These are phyloP conservation scores for Tachina lurida DNA, from an alignment of 2,888 invertebrate genomes.

Conservation along the genomic window DNA sequence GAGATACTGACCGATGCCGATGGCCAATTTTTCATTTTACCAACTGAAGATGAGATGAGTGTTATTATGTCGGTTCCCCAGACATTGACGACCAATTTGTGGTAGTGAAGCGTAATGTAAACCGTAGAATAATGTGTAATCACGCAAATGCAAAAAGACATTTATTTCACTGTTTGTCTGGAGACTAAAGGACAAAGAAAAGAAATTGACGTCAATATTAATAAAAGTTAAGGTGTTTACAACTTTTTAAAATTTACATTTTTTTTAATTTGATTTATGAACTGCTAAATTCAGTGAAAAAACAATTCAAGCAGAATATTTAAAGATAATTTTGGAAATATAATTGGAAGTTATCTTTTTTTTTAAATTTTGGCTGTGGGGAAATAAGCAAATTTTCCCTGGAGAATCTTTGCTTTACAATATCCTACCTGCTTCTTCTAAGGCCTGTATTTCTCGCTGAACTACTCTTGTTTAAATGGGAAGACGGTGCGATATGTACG, in stretches of 20 bases:
- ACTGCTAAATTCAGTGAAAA: constrained; percentile 17
- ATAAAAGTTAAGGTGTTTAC: not conserved
- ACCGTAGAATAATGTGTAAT: not conserved
- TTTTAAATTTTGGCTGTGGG: too few relatives aligned
- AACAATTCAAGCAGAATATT: not conserved
- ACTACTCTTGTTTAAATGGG: too few relatives aligned
- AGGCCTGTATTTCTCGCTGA: too few relatives aligned
- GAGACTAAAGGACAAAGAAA: not conserved
- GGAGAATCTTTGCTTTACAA: too few relatives aligned
- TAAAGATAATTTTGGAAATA: not conserved
- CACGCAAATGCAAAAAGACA: constrained; percentile 3
- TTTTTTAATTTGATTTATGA: constrained; percentile 16
- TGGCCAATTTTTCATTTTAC: not conserved
- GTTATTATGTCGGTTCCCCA: constrained; percentile 1
- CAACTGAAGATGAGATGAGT: not conserved
- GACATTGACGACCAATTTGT: constrained; percentile 51
- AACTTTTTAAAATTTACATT: not conserved
- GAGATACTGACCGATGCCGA: not conserved
- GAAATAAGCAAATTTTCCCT: too few relatives aligned
- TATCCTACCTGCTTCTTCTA: too few relatives aligned
- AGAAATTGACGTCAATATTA: not conserved
- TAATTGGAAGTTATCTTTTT: too few relatives aligned
- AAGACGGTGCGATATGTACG: too few relatives aligned
- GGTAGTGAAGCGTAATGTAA: constrained; percentile 27
- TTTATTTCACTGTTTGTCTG: constrained; percentile 9